These are phyloP conservation scores for Candoia aspera DNA, from an alignment of 2,113 vertebrate genomes.

Conservation along the genomic window DNA sequence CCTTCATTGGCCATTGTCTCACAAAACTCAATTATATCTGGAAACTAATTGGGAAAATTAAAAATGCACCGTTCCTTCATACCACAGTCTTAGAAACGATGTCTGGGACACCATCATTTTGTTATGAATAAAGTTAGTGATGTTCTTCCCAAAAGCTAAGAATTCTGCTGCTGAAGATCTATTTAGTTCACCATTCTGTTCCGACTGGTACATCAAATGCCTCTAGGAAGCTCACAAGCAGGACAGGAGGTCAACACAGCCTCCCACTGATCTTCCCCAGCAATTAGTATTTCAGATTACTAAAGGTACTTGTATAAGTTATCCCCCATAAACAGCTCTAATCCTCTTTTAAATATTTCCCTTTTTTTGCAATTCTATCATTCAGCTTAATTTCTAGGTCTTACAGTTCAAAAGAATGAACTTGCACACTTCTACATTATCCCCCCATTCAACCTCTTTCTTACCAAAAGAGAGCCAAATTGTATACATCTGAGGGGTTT, in stretches of 20 bases:
- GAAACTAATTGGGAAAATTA: constrained; percentile 75
- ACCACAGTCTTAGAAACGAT: neutral
- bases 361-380: neutral
- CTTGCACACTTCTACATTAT: neutral
- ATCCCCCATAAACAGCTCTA: neutral
- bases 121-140: neutral
- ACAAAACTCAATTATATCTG: constrained; percentile 90
- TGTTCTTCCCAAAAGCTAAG: neutral
- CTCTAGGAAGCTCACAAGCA: neutral
- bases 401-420: neutral
- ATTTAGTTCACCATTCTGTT: neutral
- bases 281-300: neutral
- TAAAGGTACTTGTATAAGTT: neutral
- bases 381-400: neutral
- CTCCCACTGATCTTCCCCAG: neutral
- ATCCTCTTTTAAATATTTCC: neutral
- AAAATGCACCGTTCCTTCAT: neutral
- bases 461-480: neutral
- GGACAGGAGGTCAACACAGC: neutral
- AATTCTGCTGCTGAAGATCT: neutral
- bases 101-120: neutral
- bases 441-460: neutral
- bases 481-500: neutral
- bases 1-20: constrained; percentile 92
- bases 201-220: neutral